Conservation (phyloP, 2,888 invertebrate species). For the Hololepta plana region DNA sequence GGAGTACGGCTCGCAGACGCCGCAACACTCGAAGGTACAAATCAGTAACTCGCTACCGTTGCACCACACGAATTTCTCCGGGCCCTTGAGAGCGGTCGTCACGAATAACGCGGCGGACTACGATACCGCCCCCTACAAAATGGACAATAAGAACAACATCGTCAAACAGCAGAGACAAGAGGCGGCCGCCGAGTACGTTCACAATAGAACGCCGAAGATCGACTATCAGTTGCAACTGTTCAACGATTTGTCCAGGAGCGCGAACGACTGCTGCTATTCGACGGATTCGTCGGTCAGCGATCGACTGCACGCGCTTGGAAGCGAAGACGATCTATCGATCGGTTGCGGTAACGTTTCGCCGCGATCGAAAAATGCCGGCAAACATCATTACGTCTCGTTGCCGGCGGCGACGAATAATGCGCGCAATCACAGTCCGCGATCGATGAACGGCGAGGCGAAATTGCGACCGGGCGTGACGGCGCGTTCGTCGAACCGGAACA, state of each 20-base stretch:
- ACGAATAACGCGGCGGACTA: constrained; percentile 25
- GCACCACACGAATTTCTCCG: constrained; percentile 24
- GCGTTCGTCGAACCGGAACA: constrained; percentile 35
- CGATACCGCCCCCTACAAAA: constrained; percentile 19
- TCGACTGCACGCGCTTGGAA: constrained; percentile 19
- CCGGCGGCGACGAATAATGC: constrained; percentile 28
- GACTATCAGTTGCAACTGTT: constrained; percentile 16
- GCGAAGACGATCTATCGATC: constrained; percentile 38
- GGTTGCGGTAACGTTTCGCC: constrained; percentile 35
- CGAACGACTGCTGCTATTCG: constrained; percentile 27
- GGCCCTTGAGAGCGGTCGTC: constrained; percentile 23
- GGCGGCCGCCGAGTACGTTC: constrained; percentile 28
- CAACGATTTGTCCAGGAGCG: constrained; percentile 17
- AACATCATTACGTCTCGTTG: too few species aligned
- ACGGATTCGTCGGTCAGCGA: constrained; percentile 35
- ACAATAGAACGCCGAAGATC: constrained; percentile 21
- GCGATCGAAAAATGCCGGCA: constrained; percentile 27
- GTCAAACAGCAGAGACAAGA: constrained; percentile 16
- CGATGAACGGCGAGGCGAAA: constrained; percentile 37
- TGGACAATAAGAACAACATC: constrained; percentile 18
- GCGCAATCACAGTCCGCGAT: constrained; percentile 41
- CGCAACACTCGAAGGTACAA: constrained; percentile 26
- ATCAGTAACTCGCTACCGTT: constrained; percentile 27
- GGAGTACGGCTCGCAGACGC: constrained; percentile 22
- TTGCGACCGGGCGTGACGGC: constrained; percentile 31